These are phyloP conservation scores for Caranx melampygus DNA, from an alignment of 2,113 vertebrate species.

Conservation along the genomic window DNA sequence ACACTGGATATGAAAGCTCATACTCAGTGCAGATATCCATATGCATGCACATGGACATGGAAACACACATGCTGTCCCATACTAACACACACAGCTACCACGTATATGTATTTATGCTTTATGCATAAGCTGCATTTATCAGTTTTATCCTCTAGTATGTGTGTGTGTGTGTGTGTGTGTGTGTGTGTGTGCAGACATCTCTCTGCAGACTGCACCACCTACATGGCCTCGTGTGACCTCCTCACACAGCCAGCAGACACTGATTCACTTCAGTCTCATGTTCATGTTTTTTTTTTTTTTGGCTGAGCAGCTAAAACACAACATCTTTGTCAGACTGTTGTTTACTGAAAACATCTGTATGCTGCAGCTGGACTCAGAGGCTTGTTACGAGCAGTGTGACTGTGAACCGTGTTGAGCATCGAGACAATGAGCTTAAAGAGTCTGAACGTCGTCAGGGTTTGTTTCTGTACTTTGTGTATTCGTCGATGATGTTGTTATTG, in stretches of 20 bases:
- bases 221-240: not conserved
- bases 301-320: too few species aligned
- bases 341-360: not conserved
- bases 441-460: too few species aligned
- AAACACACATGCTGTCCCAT: not conserved
- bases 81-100: not conserved
- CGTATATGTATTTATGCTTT: not conserved
- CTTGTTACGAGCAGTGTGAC: too few species aligned
- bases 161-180: too few species aligned
- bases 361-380: not conserved
- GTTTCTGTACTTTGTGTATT: too few species aligned
- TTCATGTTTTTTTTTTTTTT: too few species aligned
- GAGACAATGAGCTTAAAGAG: too few species aligned
- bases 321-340: too few species aligned
- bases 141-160: not conserved
- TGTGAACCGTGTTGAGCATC: too few species aligned
- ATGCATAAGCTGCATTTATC: too few species aligned
- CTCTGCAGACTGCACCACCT: not conserved
- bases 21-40: not conserved
- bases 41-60: not conserved
- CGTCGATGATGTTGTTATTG: not conserved
- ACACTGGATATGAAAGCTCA: constrained; percentile 1
- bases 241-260: not conserved
- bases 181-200: not conserved
- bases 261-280: not conserved